phyloP scores from a whole-genome alignment of 2,113 vertebrate genomes.

The Hemicordylus capensis region DNA sequence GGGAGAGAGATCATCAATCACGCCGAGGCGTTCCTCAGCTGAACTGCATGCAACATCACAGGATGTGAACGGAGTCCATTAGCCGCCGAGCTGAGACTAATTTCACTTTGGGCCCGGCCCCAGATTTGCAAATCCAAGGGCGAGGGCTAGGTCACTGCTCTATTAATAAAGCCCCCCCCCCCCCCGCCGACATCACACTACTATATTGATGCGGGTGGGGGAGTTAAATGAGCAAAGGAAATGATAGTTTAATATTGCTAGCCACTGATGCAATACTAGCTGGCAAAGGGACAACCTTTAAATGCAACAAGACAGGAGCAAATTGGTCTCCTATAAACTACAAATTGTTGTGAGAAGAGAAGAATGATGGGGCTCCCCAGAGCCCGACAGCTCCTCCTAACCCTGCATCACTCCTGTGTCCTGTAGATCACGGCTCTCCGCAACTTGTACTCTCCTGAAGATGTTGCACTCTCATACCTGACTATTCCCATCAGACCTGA shows the following conservation, averaged over 20 bases:
- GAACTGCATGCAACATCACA: constrained; percentile 19
- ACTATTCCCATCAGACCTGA: too few relatives aligned
- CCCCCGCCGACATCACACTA: not conserved
- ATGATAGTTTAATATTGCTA: not conserved
- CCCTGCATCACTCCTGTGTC: too few relatives aligned
- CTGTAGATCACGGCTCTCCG: too few relatives aligned
- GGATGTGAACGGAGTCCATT: not conserved
- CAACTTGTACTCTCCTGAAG: too few relatives aligned
- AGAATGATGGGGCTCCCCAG: too few relatives aligned
- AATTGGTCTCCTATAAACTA: not conserved
- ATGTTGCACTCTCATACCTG: too few relatives aligned
- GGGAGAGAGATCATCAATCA: constrained; percentile 32
- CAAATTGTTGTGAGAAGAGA: not conserved
- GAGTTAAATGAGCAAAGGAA: not conserved
- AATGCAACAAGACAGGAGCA: not conserved
- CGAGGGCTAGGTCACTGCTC: rapidly evolving
- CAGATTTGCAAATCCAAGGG: constrained; percentile 3
- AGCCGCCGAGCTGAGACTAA: not conserved
- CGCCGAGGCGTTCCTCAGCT: not conserved
- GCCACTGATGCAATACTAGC: not conserved
- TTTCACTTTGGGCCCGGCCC: not conserved
- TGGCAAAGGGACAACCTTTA: not conserved
- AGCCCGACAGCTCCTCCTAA: too few relatives aligned
- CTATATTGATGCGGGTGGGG: not conserved
- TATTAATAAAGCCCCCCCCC: not conserved